A percentile compares a stretch with the other conserved stretches of the same genome.
Conservation (phyloP, 2,888 invertebrate species). For the Trichacis sp. region DNA sequence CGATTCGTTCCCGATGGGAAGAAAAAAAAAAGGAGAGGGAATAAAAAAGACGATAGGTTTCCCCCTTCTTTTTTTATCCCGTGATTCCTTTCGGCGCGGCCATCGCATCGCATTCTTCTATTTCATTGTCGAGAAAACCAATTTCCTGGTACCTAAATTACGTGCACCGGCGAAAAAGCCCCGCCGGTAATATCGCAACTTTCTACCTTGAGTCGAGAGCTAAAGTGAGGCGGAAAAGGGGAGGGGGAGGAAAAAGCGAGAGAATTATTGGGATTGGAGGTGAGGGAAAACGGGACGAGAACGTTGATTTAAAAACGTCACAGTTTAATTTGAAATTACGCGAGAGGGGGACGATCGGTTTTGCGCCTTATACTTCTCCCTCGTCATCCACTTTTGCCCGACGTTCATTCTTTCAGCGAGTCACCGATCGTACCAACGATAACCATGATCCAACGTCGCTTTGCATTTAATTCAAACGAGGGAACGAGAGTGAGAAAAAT, state of each 20-base stretch:
- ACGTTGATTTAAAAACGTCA: slow-evolving; percentile 69
- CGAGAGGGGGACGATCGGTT: slow-evolving; percentile 51
- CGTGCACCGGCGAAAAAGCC: slow-evolving; percentile 65
- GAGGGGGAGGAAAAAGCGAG: slow-evolving; percentile 38
- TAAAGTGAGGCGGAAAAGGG: slow-evolving; percentile 52
- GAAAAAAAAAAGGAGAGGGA: slow-evolving; percentile 19
- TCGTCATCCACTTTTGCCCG: slow-evolving; percentile 9
- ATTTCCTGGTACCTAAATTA: slow-evolving; percentile 70
- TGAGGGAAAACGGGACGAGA: slow-evolving; percentile 57
- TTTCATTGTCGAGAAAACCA: slow-evolving; percentile 70
- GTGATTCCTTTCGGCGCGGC: slow-evolving; percentile 40
- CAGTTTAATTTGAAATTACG: slow-evolving; percentile 69
- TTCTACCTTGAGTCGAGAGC: slow-evolving; percentile 59
- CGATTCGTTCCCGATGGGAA: slow-evolving; percentile 29
- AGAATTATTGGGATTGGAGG: slow-evolving; percentile 39
- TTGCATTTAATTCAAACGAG: not conserved
- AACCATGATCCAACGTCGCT: not conserved
- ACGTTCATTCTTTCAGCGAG: not conserved
- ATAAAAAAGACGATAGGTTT: slow-evolving; percentile 29
- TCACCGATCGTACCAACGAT: not conserved
- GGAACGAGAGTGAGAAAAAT: too few species aligned
- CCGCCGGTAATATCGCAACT: slow-evolving; percentile 66
- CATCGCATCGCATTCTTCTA: slow-evolving; percentile 68
- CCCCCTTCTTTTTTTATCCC: slow-evolving; percentile 32
- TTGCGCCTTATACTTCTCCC: slow-evolving; percentile 32